phyloP scores from a whole-genome alignment of 2,888 invertebrate species.

The Ophion costatus region DNA sequence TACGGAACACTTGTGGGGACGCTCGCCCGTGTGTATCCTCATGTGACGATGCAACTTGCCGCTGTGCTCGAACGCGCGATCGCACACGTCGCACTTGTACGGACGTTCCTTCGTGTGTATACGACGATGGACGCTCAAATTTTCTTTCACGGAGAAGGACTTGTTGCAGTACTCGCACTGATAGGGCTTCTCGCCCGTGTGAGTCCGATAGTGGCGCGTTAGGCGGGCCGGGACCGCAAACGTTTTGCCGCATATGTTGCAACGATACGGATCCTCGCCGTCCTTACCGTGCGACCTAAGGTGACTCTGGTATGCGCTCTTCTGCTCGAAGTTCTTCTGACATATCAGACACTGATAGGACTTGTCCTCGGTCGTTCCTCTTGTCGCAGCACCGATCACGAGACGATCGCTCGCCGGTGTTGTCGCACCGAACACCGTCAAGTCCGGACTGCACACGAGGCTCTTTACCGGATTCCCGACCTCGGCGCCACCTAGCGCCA shows the following conservation, averaged over 20 bases:
- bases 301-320: conserved; percentile 90
- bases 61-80: conserved; percentile 95
- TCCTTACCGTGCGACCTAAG: conserved; percentile 87
- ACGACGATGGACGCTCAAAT: conserved; percentile 93
- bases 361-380: conserved; percentile 75
- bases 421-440: conserved; percentile 83
- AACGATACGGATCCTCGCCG: conserved; percentile 91
- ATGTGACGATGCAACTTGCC: conserved; percentile 96
- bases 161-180: conserved; percentile 96
- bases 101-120: conserved; percentile 97
- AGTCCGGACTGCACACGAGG: conserved; percentile 86
- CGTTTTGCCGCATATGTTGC: conserved; percentile 95
- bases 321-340: conserved; percentile 90
- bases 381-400: conserved; percentile 28
- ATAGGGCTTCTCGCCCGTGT: conserved; percentile 96
- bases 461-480: conserved; percentile 83
- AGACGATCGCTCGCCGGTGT: conserved; percentile 68
- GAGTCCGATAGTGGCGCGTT: conserved; percentile 93
- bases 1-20: conserved; percentile 94
- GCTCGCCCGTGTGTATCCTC: conserved; percentile 95
- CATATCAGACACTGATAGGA: conserved; percentile 89
- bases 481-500: conserved; percentile 68
- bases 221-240: conserved; percentile 95
- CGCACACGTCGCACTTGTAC: conserved; percentile 95
- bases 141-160: conserved; percentile 96